Evolutionary conservation across 2,888 invertebrate species (phyloP).

Genomic region (Cephonodes hylas): DNA sequence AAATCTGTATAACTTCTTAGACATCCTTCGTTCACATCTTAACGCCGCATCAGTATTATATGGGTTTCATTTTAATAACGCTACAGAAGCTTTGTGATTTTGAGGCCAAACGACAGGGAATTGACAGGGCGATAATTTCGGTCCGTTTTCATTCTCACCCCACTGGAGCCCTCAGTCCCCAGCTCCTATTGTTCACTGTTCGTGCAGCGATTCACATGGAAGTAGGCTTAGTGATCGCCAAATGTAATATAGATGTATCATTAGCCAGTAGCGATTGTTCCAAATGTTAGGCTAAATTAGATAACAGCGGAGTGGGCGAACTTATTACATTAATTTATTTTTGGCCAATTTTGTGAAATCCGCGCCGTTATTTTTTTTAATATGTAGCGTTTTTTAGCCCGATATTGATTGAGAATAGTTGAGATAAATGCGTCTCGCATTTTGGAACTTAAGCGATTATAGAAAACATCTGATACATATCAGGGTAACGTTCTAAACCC

Average conservation of each 20-base stretch:
- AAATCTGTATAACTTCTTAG: neutral
- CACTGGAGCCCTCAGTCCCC: constrained; percentile 18
- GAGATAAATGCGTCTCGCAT: too few relatives aligned
- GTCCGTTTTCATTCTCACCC: constrained; percentile 17
- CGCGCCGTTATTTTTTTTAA: neutral
- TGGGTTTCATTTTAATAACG: neutral
- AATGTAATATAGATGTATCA: constrained; percentile 78
- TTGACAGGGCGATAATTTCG: neutral
- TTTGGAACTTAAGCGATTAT: neutral
- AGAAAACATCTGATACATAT: neutral
- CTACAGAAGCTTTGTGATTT: neutral
- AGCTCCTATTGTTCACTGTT: constrained; percentile 38
- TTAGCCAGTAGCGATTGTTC: constrained; percentile 79
- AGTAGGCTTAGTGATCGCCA: constrained; percentile 77
- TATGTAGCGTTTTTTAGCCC: neutral
- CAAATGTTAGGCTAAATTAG: constrained; percentile 78
- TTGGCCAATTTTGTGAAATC: neutral
- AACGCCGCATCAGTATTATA: constrained; percentile 15
- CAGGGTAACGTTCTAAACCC: neutral
- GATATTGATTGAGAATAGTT: neutral
- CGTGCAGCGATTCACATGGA: constrained; percentile 61
- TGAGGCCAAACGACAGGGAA: neutral
- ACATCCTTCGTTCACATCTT: neutral
- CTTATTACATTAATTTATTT: constrained; percentile 5
- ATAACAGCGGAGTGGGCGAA: constrained; percentile 41